Evolutionary conservation across 2,888 invertebrate species (phyloP).

Genomic region (Drosophila mayaguana): DNA sequence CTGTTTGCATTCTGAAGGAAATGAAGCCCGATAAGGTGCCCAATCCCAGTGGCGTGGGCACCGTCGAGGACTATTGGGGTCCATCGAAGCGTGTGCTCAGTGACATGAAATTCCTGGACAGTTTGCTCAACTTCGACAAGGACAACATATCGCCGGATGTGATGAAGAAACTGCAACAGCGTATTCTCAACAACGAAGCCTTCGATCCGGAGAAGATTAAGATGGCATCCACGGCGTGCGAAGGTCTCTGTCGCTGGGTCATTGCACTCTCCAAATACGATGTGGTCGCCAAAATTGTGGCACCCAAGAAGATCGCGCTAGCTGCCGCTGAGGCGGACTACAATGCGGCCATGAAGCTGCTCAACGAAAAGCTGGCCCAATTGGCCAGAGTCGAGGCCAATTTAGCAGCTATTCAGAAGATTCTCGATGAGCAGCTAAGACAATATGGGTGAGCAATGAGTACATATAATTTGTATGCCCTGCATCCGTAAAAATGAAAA

Average conservation of each 20-base stretch:
- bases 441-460: constrained; percentile 79
- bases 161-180: constrained; percentile 93
- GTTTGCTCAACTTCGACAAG: constrained; percentile 93
- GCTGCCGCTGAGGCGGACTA: constrained; percentile 94
- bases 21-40: constrained; percentile 95
- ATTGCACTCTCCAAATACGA: constrained; percentile 98
- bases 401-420: constrained; percentile 88
- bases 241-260: constrained; percentile 97
- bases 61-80: constrained; percentile 96
- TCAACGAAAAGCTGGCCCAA: constrained; percentile 88
- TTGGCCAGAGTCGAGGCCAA: constrained; percentile 86
- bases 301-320: constrained; percentile 96
- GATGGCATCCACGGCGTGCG: constrained; percentile 94
- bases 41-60: constrained; percentile 93
- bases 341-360: constrained; percentile 88
- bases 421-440: constrained; percentile 87
- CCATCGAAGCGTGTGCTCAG: constrained; percentile 94
- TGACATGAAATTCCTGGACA: constrained; percentile 96
- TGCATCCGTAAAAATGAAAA: no score
- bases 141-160: constrained; percentile 94
- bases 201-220: constrained; percentile 97
- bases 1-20: constrained; percentile 96
- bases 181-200: constrained; percentile 92
- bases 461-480: no score
- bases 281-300: constrained; percentile 95